phyloP scores from a whole-genome alignment of 1,140 invertebrate genomes.

The Conus betulinus region DNA sequence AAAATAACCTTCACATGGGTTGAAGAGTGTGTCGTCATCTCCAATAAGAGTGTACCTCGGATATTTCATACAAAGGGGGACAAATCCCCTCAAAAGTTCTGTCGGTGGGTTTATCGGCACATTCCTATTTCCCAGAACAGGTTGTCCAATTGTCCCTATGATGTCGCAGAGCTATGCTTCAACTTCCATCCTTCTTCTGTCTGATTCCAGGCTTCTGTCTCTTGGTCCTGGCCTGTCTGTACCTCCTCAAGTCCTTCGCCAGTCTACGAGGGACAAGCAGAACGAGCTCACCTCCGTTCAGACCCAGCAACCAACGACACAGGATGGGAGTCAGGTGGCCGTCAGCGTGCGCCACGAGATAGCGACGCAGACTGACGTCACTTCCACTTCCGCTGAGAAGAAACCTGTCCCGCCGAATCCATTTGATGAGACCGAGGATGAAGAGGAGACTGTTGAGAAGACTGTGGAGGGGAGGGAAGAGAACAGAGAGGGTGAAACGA shows the following conservation, averaged over 20 bases:
- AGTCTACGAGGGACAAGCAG: neutral
- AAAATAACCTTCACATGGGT: too few relatives aligned
- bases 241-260: slow-evolving; percentile 56
- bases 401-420: neutral
- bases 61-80: too few relatives aligned
- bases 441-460: neutral
- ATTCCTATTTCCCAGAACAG: too few relatives aligned
- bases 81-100: too few relatives aligned
- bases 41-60: too few relatives aligned
- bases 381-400: neutral
- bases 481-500: too few relatives aligned
- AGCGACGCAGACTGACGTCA: slow-evolving; percentile 52
- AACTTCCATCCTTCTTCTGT: too few relatives aligned
- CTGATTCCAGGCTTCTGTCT: slow-evolving; percentile 47
- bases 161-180: too few relatives aligned
- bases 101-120: too few relatives aligned
- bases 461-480: neutral
- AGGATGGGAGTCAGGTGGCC: slow-evolving; percentile 36
- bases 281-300: slow-evolving; percentile 21
- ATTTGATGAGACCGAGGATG: neutral
- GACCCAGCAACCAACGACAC: slow-evolving; percentile 37
- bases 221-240: slow-evolving; percentile 48
- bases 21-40: too few relatives aligned
- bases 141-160: too few relatives aligned
- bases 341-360: slow-evolving; percentile 44